Base-by-base conservation (phyloP, 2,797 vertebrate species). In the Notamacropus eugenii region DNA sequence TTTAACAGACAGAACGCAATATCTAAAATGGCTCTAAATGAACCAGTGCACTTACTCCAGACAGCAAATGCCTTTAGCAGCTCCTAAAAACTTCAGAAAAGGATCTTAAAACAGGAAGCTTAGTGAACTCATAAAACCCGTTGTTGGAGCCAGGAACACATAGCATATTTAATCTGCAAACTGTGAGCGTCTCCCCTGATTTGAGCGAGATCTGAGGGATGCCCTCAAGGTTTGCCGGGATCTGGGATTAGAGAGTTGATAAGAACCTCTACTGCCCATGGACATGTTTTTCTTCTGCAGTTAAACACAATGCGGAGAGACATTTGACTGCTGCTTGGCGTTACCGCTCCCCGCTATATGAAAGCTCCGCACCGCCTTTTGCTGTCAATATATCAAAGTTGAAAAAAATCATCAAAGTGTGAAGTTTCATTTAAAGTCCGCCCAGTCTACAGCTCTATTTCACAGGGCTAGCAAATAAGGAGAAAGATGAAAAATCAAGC, bases 201-300 rank as follows among this genome's bases (percentile, higher is more conserved):
- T 99, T 99, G 98, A 99, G 98, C 98, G 98, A 99, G 99, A 99
- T 99, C 99, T 99, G 99, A 99, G 99, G 99, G 99, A 99, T 99
- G 99, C 99, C 99, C 99, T 99, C 99, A 99, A 99, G 99, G 99
- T 99, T 99, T 99, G 99, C 99, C 99, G 99, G 99, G 99, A 99
- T 99, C 99, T 99, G 99, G 99, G 99, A 99, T 99, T 99, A 99
- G 99, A 99, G 99, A 98, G 99, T 99, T 99, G 99, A 99, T 99
- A 99, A 99, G 99, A 99, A 99, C 99, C 99, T 99, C 98, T 98
- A 98, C 98, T 99, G 98, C 99, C 99, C 99, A 98, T 99, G 99
- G 99, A 99, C 99, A 99, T 99, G 99, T 99, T 99, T 99, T 99
- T 99, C 99, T 99, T 99, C 99, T 99, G 99, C 98, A 99, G 99